Evolutionary conservation across 2,888 invertebrate genomes (phyloP).

Genomic region (Electrophaes corylata): DNA sequence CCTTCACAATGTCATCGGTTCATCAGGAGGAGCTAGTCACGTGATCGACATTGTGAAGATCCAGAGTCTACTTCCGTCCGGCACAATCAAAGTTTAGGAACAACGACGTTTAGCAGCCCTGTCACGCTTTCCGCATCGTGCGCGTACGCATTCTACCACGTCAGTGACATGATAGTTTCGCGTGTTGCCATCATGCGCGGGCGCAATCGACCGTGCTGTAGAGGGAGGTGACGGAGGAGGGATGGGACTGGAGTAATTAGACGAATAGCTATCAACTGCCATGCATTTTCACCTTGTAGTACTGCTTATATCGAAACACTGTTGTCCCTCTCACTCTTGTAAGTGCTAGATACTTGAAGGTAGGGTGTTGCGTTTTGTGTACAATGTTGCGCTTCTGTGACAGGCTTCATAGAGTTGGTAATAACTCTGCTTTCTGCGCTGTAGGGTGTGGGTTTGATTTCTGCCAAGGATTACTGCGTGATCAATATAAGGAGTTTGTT

Average conservation of each 20-base stretch:
- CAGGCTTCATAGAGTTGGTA: background rate
- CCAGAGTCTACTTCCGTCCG: background rate
- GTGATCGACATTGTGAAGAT: too few species aligned
- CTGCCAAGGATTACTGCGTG: too few species aligned
- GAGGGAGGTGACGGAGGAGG: conserved; percentile 24
- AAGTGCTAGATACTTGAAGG: background rate
- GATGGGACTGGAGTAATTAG: conserved; percentile 21
- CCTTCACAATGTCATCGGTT: too few species aligned
- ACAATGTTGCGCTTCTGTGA: too few species aligned
- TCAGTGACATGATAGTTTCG: conserved; percentile 7
- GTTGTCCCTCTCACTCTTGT: conserved; percentile 9
- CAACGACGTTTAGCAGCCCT: background rate
- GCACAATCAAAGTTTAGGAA: background rate
- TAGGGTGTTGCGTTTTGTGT: too few species aligned
- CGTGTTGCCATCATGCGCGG: conserved; percentile 15
- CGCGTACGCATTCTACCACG: conserved; percentile 4
- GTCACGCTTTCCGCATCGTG: background rate
- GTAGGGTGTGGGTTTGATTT: too few species aligned
- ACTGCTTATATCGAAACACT: background rate
- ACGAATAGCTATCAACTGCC: conserved; percentile 27
- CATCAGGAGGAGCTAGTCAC: too few species aligned
- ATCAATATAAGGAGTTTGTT: too few species aligned
- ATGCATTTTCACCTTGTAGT: conserved; percentile 5
- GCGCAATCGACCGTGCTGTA: conserved; percentile 21
- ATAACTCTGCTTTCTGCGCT: background rate